Evolutionary conservation across 1,140 invertebrate genomes (phyloP).

Genomic region (Andricus grossulariae): DNA sequence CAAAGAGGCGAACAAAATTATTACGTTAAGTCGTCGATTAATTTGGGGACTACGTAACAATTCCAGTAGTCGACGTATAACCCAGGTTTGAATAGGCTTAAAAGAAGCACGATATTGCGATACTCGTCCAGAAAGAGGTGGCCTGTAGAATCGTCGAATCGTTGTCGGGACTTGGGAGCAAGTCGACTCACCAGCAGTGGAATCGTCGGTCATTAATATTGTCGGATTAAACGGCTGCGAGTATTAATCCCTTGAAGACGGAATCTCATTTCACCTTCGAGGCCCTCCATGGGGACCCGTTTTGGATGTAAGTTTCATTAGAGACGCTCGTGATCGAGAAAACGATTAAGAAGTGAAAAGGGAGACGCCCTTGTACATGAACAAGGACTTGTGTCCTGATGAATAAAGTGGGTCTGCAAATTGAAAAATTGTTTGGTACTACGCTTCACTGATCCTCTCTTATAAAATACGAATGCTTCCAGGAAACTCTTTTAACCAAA

Average conservation of each 20-base stretch:
- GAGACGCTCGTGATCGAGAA: conserved; percentile 61
- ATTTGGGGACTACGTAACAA: conserved; percentile 62
- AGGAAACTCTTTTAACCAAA: not conserved
- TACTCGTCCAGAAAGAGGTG: conserved; percentile 5
- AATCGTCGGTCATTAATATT: conserved; percentile 73
- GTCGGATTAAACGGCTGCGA: conserved; percentile 72
- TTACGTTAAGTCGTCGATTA: conserved; percentile 72
- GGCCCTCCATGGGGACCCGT: conserved; percentile 59
- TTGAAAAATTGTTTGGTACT: conserved; percentile 23
- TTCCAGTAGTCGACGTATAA: conserved; percentile 66
- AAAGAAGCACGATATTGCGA: conserved; percentile 27
- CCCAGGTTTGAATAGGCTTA: conserved; percentile 67
- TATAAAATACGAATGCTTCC: not conserved
- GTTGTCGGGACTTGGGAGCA: conserved; percentile 43
- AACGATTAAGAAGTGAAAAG: conserved; percentile 63
- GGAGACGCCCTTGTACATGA: conserved; percentile 15
- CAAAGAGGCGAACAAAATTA: conserved; percentile 57
- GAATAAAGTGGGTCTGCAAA: conserved; percentile 19
- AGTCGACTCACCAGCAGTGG: conserved; percentile 47
- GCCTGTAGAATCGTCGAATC: conserved; percentile 61
- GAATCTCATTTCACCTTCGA: conserved; percentile 71
- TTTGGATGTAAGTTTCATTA: conserved; percentile 70
- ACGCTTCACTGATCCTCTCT: conserved; percentile 7
- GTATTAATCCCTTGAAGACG: conserved; percentile 69
- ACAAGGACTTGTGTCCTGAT: conserved; percentile 17